Conservation (phyloP, 2,113 vertebrate genomes). For the Anolis carolinensis region DNA sequence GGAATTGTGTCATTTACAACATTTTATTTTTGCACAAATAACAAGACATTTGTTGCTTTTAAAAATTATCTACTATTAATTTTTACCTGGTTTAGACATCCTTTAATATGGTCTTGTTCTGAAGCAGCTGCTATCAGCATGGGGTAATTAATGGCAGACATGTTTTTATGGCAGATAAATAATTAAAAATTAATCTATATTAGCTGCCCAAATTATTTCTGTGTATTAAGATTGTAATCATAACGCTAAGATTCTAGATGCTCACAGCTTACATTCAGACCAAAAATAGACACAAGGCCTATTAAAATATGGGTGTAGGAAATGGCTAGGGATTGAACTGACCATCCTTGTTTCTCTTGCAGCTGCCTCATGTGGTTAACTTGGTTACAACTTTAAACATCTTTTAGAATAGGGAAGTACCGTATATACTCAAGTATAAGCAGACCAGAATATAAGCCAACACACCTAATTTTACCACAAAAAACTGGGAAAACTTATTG, state of each 20-base stretch:
- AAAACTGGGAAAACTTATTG: too few relatives aligned
- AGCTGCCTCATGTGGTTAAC: background rate
- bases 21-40: slow-evolving; percentile 36
- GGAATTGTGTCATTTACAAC: slow-evolving; percentile 43
- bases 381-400: background rate
- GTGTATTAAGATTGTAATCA: slow-evolving; percentile 9
- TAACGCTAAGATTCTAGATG: slow-evolving; percentile 10
- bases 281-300: background rate
- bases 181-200: slow-evolving; percentile 36
- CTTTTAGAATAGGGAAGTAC: background rate
- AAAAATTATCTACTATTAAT: background rate
- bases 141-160: slow-evolving; percentile 17
- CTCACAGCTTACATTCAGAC: background rate
- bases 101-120: slow-evolving; percentile 29
- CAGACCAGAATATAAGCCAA: too few relatives aligned
- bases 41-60: background rate
- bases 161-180: slow-evolving; percentile 24
- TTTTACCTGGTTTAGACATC: slow-evolving; percentile 34
- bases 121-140: slow-evolving; percentile 20
- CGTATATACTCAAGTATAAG: too few relatives aligned
- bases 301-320: background rate
- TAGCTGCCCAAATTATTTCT: background rate
- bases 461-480: too few relatives aligned
- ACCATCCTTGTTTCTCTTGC: background rate
- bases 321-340: background rate